Evolutionary conservation across 1,140 invertebrate genomes (phyloP), one percentile per base, ranked within the genome.

Genomic region (Philotrypesis tridentata): DNA sequence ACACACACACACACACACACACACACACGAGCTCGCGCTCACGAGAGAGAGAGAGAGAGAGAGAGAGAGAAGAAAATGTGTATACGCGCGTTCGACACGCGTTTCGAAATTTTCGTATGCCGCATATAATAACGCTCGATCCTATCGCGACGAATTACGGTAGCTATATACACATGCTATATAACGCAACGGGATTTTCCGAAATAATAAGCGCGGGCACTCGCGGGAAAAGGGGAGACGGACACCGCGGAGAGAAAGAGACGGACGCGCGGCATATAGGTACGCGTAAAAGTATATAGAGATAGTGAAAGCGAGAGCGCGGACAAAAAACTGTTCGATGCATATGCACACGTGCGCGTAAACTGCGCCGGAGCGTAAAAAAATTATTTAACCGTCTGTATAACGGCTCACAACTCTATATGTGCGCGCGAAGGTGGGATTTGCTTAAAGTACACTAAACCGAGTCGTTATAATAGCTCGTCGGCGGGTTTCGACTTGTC

Each of bases 231-330:
- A n/a, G n/a, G n/a, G n/a, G n/a, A n/a, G n/a, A n/a, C n/a, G n/a
- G n/a, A n/a, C n/a, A n/a, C n/a, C n/a, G n/a, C n/a, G n/a, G n/a
- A n/a, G 9, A 37, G 9, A 37, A 37, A 37, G 33, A 37, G 9
- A 37, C 9, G 33, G 33, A 37, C 33, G 9, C 33, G 33, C 33
- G 33, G 33, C n/a, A n/a, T n/a, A 37, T 27, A 77, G n/a, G 25
- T 14, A 43, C 2, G 21, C 2, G 21, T 25, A 43, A 68, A 43
- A 78, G 40, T 40, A 70, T n/a, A n/a, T n/a, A n/a, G n/a, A n/a
- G n/a, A 67, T 21, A 68, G 63, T 29, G 61, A 70, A 79, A 70
- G 77, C 33, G 40, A 21, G n/a, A n/a, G n/a, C n/a, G n/a, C 11
- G 21, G 9, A n/a, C 2, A 8, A 79, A 71, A 79, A 79, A 78